Conservation (phyloP, 2,113 vertebrate species). For the Cheirogaleus medius region DNA sequence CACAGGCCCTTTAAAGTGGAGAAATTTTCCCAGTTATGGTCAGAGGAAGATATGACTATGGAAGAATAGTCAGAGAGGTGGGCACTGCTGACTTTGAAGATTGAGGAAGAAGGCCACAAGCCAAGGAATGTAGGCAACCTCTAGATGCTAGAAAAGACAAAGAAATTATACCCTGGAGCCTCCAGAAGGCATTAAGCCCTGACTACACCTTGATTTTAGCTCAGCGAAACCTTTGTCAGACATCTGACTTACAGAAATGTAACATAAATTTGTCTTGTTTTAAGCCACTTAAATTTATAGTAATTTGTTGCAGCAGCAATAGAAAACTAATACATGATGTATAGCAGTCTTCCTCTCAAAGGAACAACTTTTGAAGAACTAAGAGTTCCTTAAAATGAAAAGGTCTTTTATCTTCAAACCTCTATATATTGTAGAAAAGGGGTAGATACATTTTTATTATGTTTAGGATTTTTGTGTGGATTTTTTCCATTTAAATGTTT, state of each 20-base stretch:
- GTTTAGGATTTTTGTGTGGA: not conserved
- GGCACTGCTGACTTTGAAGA: not conserved
- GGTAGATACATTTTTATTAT: not conserved
- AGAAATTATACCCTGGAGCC: not conserved
- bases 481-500: not conserved
- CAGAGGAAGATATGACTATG: not conserved
- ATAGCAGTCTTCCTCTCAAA: not conserved
- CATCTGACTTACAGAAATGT: not conserved
- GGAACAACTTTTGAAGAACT: not conserved
- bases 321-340: not conserved
- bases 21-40: not conserved
- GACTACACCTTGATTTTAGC: not conserved
- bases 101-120: not conserved
- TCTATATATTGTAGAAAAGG: not conserved
- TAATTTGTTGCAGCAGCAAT: not conserved
- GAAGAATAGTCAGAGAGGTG: not conserved
- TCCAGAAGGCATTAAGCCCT: not conserved
- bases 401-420: not conserved
- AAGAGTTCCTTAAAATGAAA: not conserved
- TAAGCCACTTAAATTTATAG: not conserved
- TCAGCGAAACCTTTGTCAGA: not conserved
- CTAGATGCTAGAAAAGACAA: not conserved
- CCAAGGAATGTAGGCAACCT: not conserved
- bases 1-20: too few relatives aligned
- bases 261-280: not conserved